phyloP scores from a whole-genome alignment of 2,113 vertebrate genomes.

The Rattus rattus region DNA sequence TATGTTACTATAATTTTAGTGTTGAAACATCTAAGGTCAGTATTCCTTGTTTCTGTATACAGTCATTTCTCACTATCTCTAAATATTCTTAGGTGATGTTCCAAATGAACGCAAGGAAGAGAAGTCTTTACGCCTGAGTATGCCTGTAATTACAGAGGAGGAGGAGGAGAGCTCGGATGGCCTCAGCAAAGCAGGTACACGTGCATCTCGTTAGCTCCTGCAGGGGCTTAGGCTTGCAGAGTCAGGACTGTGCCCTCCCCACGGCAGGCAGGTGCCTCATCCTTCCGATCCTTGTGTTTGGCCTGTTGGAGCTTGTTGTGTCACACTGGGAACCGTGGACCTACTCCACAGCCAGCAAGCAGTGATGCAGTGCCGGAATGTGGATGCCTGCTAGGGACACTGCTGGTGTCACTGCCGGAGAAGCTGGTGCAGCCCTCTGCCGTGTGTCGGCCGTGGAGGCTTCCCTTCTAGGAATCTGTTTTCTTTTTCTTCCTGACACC shows the following conservation, averaged over 20 bases:
- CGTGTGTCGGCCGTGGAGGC: background rate
- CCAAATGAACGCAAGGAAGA: constrained; percentile 58
- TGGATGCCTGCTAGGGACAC: background rate
- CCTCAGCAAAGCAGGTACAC: constrained; percentile 79
- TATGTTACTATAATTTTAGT: constrained; percentile 33
- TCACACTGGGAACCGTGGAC: background rate
- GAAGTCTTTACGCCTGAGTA: constrained; percentile 69
- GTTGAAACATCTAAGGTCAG: background rate
- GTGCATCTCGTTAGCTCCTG: background rate
- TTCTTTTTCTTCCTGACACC: background rate
- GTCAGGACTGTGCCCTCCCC: background rate
- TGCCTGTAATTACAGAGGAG: constrained; percentile 86
- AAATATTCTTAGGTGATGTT: constrained; percentile 73
- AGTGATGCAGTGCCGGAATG: background rate
- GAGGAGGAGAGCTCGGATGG: constrained; percentile 64
- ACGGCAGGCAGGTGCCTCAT: background rate
- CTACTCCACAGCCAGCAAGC: background rate
- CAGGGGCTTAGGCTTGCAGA: background rate
- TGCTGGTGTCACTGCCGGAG: background rate
- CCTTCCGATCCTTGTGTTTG: background rate
- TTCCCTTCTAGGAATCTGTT: background rate
- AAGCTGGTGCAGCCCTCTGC: background rate
- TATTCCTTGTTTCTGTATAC: constrained; percentile 46
- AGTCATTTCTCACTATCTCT: constrained; percentile 48
- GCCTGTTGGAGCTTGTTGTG: background rate